Percentiles rank a stretch among this genome's conserved stretches.
Evolutionary conservation across 1,140 invertebrate species (phyloP).

Genomic region (Elymnias hypermnestra): DNA sequence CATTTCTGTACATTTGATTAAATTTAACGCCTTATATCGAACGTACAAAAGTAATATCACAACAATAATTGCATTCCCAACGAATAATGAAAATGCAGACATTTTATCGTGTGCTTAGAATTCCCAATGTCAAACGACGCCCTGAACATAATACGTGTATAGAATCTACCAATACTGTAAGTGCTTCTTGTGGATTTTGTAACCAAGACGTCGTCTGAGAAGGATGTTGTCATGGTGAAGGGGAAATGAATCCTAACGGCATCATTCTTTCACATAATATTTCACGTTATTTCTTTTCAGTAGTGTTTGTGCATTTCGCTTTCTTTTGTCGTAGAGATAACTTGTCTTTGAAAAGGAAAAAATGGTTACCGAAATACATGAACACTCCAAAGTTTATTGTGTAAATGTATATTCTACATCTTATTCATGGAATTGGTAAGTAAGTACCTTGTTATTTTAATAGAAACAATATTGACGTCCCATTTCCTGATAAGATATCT

Average conservation of each 20-base stretch:
- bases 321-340: neutral
- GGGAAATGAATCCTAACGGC: slow-evolving; percentile 5
- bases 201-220: slow-evolving; percentile 11
- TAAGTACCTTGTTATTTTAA: no score
- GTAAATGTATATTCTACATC: no score
- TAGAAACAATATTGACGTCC: no score
- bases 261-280: neutral
- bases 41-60: neutral
- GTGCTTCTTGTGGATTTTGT: slow-evolving; percentile 13
- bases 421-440: no score
- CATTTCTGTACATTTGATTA: neutral
- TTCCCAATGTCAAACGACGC: neutral
- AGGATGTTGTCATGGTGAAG: slow-evolving; percentile 7
- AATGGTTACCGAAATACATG: no score
- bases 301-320: neutral
- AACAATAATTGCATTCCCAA: slow-evolving; percentile 1
- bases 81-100: slow-evolving; percentile 10
- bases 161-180: slow-evolving; percentile 9
- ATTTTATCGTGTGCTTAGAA: slow-evolving; percentile 4
- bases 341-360: neutral
- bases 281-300: neutral
- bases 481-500: no score
- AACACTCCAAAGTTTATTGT: neutral
- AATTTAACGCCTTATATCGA: neutral
- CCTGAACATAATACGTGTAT: slow-evolving; percentile 3